Evolutionary conservation across 2,113 vertebrate genomes (phyloP), one percentile per base, ranked within the genome.

Genomic region (Oncorhynchus masou): DNA sequence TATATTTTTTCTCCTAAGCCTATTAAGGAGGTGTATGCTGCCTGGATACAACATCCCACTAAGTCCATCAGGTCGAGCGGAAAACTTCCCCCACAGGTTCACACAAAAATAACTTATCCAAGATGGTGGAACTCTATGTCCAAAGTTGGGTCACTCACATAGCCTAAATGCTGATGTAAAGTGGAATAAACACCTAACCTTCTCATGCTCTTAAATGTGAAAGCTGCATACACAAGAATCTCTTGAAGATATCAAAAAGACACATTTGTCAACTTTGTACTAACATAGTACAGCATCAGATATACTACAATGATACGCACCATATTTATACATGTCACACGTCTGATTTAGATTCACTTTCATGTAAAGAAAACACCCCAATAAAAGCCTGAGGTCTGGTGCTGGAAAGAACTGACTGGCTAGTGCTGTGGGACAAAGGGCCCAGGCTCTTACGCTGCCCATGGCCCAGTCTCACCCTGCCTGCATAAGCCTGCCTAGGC

Each of bases 331-430:
- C 16, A 29, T 67, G 24, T 29, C 16, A 22, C 13, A 6, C 68
- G 11, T 39, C 9, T 22, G 8, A 69, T 39, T n/a, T 69, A n/a
- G 68, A 12, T 34, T 69, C 22, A 25, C 5, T 25, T 11, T 45
- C 16, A 45, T 45, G 20, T 69, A 68, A 11, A 68, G 75, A 75
- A 29, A 45, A 45, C 8, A 45, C 8, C 39, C 39, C 71, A 62
- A 74, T 22, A 8, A 74, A 78, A 75, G n/a, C 57, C 70, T 71
- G 54, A 75, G 82, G 71, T 25, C 57, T 71, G 78, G 74, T 74
- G 73, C 57, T 78, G 84, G 87, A 88, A 85, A 89, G 79, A 79
- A 76, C 74, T 83, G 87, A 88, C 86, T 89, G 83, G 84, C 79
- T 59, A 69, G 60, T 71, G 77, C 77, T 86, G 81, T 87, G 86